Evolutionary conservation across 1,140 invertebrate species (phyloP).

Genomic region (Amphibalanus amphitrite): DNA sequence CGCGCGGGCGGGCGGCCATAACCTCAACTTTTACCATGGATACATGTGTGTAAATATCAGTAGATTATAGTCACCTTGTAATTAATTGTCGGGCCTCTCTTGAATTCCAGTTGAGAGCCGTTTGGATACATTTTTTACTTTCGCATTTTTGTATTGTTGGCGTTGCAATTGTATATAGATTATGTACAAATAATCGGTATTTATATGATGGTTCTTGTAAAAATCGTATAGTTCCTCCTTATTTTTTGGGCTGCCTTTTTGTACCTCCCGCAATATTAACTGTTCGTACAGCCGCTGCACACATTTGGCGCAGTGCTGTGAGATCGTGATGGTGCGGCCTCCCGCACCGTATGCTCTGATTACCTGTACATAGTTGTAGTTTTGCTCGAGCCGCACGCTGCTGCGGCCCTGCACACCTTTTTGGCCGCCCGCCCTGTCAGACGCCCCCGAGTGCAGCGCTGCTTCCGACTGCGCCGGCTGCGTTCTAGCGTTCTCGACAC

Average conservation of each 20-base stretch:
- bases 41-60: slow-evolving; percentile 1
- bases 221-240: not conserved
- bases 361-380: not conserved
- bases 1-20: too few relatives aligned
- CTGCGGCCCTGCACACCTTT: not conserved
- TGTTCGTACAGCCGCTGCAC: not conserved
- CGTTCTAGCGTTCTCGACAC: not conserved
- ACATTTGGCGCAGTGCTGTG: too few relatives aligned
- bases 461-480: not conserved
- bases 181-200: slow-evolving; percentile 4
- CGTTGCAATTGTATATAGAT: slow-evolving; percentile 1
- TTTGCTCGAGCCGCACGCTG: too few relatives aligned
- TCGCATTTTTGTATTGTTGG: slow-evolving; percentile 8
- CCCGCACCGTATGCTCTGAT: not conserved
- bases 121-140: slow-evolving; percentile 9
- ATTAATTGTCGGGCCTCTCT: slow-evolving; percentile 3
- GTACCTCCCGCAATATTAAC: not conserved
- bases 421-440: too few relatives aligned
- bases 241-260: not conserved
- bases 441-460: too few relatives aligned
- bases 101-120: slow-evolving; percentile 8
- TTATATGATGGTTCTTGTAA: not conserved
- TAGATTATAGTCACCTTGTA: slow-evolving; percentile 8
- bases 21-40: not conserved
- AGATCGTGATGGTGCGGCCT: too few relatives aligned